Evolutionary conservation across 2,113 vertebrate genomes (phyloP).

Genomic region (Seriola aureovittata): DNA sequence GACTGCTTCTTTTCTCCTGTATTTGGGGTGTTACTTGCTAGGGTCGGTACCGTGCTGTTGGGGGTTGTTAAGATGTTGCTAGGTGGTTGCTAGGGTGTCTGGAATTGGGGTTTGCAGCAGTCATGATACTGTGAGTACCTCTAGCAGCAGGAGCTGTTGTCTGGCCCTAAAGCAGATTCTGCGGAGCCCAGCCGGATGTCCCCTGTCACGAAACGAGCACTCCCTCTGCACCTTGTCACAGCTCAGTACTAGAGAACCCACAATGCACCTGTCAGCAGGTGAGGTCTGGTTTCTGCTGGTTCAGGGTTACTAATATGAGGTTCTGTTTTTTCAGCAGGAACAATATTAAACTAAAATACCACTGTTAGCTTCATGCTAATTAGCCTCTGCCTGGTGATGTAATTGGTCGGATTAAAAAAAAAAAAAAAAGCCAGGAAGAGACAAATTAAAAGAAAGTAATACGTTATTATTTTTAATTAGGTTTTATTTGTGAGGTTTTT

Average conservation of each 20-base stretch:
- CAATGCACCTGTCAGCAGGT: slow-evolving; percentile 28
- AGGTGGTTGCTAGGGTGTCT: too few relatives aligned
- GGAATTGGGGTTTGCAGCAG: neutral
- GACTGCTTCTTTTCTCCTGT: too few relatives aligned
- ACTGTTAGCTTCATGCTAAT: slow-evolving; percentile 21
- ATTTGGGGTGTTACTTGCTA: too few relatives aligned
- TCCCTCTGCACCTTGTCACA: slow-evolving; percentile 50
- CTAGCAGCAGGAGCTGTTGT: slow-evolving; percentile 18
- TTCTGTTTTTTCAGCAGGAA: neutral
- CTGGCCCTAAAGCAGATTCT: slow-evolving; percentile 81
- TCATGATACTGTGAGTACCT: neutral
- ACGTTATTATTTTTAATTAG: too few relatives aligned
- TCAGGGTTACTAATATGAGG: neutral
- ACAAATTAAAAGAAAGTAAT: too few relatives aligned
- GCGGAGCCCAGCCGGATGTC: slow-evolving; percentile 78
- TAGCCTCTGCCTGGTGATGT: neutral
- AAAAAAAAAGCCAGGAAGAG: too few relatives aligned
- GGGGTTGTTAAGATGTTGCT: neutral
- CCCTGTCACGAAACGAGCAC: slow-evolving; percentile 64
- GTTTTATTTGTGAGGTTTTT: too few relatives aligned
- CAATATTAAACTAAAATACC: neutral
- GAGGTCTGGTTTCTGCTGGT: neutral
- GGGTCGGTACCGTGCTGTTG: too few relatives aligned
- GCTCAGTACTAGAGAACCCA: slow-evolving; percentile 40
- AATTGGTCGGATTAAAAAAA: too few relatives aligned